phyloP scores from a whole-genome alignment of 2,888 invertebrate genomes.

The Watsonalla cultraria region DNA sequence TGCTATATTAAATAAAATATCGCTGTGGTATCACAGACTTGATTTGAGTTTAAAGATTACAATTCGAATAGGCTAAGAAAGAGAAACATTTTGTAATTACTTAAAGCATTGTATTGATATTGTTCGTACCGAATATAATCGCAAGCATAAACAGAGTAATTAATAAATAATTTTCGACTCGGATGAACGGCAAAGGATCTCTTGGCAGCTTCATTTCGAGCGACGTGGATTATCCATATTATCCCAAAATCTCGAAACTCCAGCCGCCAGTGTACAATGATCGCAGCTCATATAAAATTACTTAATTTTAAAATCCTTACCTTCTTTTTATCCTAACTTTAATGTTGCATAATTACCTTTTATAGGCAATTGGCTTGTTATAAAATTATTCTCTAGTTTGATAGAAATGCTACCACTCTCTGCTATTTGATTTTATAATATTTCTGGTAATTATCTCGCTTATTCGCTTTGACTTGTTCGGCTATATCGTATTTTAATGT shows the following conservation, averaged over 20 bases:
- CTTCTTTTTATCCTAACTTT: conserved; percentile 49
- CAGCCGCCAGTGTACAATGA: conserved; percentile 54
- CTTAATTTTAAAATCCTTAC: conserved; percentile 54
- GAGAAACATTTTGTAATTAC: conserved; percentile 23
- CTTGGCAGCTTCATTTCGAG: conserved; percentile 59
- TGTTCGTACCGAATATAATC: conserved; percentile 39
- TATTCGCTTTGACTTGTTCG: no score
- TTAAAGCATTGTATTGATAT: conserved; percentile 25
- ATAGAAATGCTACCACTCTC: no score
- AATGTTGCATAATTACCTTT: conserved; percentile 47
- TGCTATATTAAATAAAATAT: not conserved
- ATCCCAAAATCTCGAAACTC: conserved; percentile 65
- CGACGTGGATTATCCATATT: conserved; percentile 68
- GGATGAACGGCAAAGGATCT: conserved; percentile 54
- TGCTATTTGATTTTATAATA: no score
- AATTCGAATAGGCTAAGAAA: conserved; percentile 7
- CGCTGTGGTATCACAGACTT: not conserved
- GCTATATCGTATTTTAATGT: no score
- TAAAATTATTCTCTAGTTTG: not conserved
- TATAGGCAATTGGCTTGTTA: conserved; percentile 3
- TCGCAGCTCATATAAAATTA: conserved; percentile 57
- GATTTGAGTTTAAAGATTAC: not conserved
- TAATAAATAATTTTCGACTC: conserved; percentile 65
- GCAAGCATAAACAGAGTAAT: conserved; percentile 51
- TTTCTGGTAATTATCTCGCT: no score